A percentile compares a stretch with the other conserved stretches of the same genome.
These are phyloP conservation scores for Macroglossus sobrinus DNA, from an alignment of 2,113 vertebrate species.

Conservation along the genomic window DNA sequence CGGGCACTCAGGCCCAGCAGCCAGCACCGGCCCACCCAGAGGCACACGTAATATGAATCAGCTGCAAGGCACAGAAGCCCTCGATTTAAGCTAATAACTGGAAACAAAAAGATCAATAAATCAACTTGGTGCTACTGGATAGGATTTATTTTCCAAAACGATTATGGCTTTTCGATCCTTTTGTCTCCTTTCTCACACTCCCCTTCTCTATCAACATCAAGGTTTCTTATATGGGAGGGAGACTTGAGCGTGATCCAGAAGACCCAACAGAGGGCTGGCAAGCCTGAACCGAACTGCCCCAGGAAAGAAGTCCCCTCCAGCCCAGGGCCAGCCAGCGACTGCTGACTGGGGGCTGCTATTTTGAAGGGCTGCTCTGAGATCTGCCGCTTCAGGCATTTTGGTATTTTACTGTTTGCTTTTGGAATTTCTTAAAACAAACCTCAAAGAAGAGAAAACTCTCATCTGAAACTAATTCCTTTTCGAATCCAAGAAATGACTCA, in stretches of 20 bases:
- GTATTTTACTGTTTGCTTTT: constrained; percentile 37
- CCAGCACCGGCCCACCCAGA: accelerated
- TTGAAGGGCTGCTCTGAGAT: not conserved
- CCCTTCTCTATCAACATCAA: not conserved
- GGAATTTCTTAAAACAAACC: constrained; percentile 61
- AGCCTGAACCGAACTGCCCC: accelerated
- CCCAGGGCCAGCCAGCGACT: not conserved
- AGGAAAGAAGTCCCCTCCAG: accelerated
- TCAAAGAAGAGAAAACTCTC: constrained; percentile 45
- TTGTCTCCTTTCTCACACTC: not conserved
- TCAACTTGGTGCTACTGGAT: not conserved
- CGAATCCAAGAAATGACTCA: constrained; percentile 63
- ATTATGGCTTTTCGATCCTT: not conserved
- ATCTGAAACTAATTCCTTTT: constrained; percentile 20
- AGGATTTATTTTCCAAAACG: not conserved
- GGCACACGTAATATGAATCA: accelerated
- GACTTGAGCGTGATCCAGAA: accelerated
- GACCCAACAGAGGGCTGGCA: accelerated
- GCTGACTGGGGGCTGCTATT: not conserved
- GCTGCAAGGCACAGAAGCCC: not conserved
- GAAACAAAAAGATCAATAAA: not conserved
- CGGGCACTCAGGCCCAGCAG: not conserved
- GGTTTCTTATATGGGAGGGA: not conserved
- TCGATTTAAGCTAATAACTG: accelerated
- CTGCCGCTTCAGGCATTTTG: not conserved